These are phyloP conservation scores for Agrotis segetum DNA, from an alignment of 2,888 invertebrate species.

Conservation along the genomic window DNA sequence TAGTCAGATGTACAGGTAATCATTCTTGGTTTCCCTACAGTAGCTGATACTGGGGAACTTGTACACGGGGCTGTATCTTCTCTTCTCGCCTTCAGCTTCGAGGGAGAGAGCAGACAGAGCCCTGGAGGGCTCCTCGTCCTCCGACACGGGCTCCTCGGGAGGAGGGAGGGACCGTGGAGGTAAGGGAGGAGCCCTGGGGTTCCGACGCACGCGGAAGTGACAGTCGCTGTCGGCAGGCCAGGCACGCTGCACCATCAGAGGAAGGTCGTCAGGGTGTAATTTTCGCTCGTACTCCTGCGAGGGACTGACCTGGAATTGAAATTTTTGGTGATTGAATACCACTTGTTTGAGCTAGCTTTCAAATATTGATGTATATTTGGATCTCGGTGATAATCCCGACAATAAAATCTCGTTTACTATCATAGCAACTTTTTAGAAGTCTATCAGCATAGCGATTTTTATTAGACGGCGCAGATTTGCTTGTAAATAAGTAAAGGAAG, in stretches of 20 bases:
- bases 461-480: no score
- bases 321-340: background rate
- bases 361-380: background rate
- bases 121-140: slow-evolving; percentile 82
- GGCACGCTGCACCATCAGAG: slow-evolving; percentile 95
- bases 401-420: background rate
- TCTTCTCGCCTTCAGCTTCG: slow-evolving; percentile 82
- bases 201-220: slow-evolving; percentile 95
- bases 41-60: slow-evolving; percentile 88
- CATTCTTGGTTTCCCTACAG: slow-evolving; percentile 86
- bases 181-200: slow-evolving; percentile 95
- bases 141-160: slow-evolving; percentile 74
- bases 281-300: slow-evolving; percentile 97
- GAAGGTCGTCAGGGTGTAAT: slow-evolving; percentile 96
- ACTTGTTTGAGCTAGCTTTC: background rate
- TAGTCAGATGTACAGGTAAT: slow-evolving; percentile 88
- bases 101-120: slow-evolving; percentile 87
- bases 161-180: slow-evolving; percentile 90
- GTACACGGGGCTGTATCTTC: slow-evolving; percentile 88
- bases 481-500: no score
- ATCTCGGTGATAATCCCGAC: background rate
- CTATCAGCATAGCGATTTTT: no score
- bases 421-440: background rate
- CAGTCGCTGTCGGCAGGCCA: slow-evolving; percentile 93
- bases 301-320: slow-evolving; percentile 91